A percentile compares a stretch with the other conserved stretches of the same genome.
phyloP scores from a whole-genome alignment of 2,797 vertebrate species.

The Chelonia mydas region DNA sequence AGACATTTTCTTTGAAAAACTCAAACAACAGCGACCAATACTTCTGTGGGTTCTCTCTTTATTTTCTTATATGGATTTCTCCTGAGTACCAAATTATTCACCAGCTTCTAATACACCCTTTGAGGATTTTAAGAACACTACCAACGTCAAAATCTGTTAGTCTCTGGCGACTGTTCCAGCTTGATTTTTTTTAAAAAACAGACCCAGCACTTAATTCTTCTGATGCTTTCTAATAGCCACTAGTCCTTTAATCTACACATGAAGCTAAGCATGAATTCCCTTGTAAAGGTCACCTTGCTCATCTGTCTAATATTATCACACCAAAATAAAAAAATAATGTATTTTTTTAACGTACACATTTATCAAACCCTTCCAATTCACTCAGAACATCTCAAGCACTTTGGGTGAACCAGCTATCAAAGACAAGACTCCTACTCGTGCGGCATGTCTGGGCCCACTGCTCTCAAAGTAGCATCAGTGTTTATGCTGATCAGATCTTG shows the following conservation, averaged over 20 bases:
- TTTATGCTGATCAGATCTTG: slow-evolving; percentile 11
- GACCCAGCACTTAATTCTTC: slow-evolving; percentile 54
- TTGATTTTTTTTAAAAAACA: slow-evolving; percentile 51
- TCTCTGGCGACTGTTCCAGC: slow-evolving; percentile 32
- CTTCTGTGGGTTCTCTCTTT: neutral
- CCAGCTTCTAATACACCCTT: slow-evolving; percentile 61
- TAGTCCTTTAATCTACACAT: slow-evolving; percentile 45
- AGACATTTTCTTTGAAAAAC: slow-evolving; percentile 54
- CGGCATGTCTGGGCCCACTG: neutral
- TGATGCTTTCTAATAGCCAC: slow-evolving; percentile 54
- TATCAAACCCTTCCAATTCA: slow-evolving; percentile 36
- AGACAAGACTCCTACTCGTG: neutral
- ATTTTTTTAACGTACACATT: slow-evolving; percentile 45
- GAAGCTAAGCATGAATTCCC: slow-evolving; percentile 44
- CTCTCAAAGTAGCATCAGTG: slow-evolving; percentile 31
- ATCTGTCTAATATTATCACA: slow-evolving; percentile 48
- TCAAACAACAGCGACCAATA: slow-evolving; percentile 18
- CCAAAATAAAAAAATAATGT: slow-evolving; percentile 14
- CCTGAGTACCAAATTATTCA: slow-evolving; percentile 64
- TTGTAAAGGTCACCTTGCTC: slow-evolving; percentile 64
- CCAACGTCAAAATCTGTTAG: slow-evolving; percentile 60
- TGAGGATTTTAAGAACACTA: slow-evolving; percentile 61
- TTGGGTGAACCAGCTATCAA: slow-evolving; percentile 38
- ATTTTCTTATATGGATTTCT: slow-evolving; percentile 50
- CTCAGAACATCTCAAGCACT: slow-evolving; percentile 27